Conservation (phyloP, 2,113 vertebrate genomes). For the Panurus biarmicus region DNA sequence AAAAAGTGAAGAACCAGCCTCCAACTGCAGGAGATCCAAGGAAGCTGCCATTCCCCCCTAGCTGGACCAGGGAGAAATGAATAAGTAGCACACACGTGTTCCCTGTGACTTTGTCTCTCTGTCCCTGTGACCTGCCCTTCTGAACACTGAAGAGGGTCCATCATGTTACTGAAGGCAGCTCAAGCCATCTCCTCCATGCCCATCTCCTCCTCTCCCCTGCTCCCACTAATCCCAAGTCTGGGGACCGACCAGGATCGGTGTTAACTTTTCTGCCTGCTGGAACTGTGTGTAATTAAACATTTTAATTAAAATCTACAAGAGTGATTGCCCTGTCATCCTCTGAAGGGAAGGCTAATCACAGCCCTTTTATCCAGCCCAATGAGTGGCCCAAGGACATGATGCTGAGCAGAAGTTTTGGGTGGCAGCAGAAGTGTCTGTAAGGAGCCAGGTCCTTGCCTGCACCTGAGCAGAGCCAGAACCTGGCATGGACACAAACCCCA, state of each 20-base stretch:
- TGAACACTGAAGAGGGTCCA: accelerated
- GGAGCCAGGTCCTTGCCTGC: not conserved
- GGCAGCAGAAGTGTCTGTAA: not conserved
- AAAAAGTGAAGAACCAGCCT: not conserved
- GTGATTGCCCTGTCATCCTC: conserved; percentile 62
- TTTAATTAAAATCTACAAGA: conserved; percentile 75
- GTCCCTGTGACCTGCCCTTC: not conserved
- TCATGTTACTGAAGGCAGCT: accelerated
- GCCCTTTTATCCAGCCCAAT: not conserved
- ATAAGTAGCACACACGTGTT: not conserved
- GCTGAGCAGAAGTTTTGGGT: not conserved
- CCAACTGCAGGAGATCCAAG: not conserved
- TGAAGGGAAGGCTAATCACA: conserved; percentile 55
- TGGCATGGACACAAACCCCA: not conserved
- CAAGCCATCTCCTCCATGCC: not conserved
- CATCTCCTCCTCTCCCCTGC: not conserved
- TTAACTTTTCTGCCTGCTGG: conserved; percentile 54
- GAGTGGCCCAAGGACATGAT: not conserved
- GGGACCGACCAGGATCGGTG: not conserved
- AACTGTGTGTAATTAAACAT: conserved; percentile 70
- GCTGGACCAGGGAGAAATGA: not conserved
- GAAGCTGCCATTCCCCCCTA: not conserved
- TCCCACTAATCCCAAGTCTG: not conserved
- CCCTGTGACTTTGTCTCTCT: not conserved
- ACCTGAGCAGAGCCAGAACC: not conserved